Conservation (phyloP, 2,113 vertebrate species). For the Scolopax mira region DNA sequence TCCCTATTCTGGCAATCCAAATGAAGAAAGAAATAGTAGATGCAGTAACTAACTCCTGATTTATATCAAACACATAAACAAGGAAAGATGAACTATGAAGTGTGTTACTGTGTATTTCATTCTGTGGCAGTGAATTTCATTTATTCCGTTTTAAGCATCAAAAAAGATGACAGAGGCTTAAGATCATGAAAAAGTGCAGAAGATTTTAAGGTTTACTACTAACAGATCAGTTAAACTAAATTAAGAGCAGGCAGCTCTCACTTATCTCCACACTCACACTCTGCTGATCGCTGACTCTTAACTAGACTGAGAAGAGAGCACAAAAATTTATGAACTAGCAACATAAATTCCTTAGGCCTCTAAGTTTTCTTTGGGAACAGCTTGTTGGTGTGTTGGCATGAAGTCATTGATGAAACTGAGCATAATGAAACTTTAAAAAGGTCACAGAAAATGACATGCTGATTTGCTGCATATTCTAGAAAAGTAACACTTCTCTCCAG, state of each 20-base stretch:
- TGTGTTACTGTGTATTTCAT: not conserved
- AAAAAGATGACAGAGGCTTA: not conserved
- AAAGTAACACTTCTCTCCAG: not conserved
- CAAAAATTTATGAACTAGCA: not conserved
- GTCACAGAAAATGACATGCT: not conserved
- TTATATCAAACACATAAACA: not conserved
- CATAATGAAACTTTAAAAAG: not conserved
- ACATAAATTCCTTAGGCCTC: not conserved
- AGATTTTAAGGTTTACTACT: not conserved
- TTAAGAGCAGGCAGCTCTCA: not conserved
- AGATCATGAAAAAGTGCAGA: not conserved
- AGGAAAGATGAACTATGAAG: not conserved
- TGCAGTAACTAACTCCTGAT: not conserved
- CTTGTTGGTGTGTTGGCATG: not conserved
- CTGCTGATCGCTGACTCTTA: not conserved
- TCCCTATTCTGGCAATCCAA: not conserved
- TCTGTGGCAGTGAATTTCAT: not conserved
- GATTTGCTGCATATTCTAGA: not conserved
- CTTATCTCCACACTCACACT: not conserved
- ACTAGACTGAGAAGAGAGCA: not conserved
- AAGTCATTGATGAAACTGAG: not conserved
- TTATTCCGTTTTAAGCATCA: not conserved
- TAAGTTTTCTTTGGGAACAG: not conserved
- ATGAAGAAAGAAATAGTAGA: not conserved
- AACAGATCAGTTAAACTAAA: not conserved